Percentiles rank a stretch among this genome's conserved stretches.
phyloP scores from a whole-genome alignment of 2,113 vertebrate genomes.

The Mus spicilegus region DNA sequence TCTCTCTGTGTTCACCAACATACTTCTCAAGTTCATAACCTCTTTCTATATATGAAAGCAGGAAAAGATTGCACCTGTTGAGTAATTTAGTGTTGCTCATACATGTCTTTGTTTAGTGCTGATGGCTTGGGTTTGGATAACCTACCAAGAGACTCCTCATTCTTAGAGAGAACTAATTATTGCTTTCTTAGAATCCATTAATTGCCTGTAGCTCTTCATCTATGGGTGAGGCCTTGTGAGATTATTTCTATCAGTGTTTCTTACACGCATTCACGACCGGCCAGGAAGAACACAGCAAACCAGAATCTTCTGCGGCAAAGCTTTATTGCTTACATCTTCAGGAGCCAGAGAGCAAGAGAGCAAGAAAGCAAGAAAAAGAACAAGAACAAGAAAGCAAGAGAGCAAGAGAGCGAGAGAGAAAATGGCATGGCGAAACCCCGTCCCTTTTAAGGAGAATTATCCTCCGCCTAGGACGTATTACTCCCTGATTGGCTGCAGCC shows the following conservation, averaged over 20 bases:
- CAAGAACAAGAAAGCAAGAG: too few relatives aligned
- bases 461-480: too few relatives aligned
- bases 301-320: too few relatives aligned
- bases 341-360: too few relatives aligned
- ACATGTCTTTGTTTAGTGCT: background rate
- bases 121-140: background rate
- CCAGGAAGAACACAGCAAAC: too few relatives aligned
- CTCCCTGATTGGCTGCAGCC: too few relatives aligned
- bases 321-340: too few relatives aligned
- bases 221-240: background rate
- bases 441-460: too few relatives aligned
- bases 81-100: background rate
- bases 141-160: background rate
- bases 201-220: background rate
- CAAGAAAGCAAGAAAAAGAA: too few relatives aligned
- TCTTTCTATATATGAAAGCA: background rate
- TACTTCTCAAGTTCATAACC: background rate
- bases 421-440: too few relatives aligned
- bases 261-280: too few relatives aligned
- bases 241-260: background rate
- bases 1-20: background rate
- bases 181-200: background rate
- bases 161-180: background rate
- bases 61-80: background rate
- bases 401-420: too few relatives aligned